phyloP scores from a whole-genome alignment of 2,888 invertebrate genomes.

The Lithophane leautieri region DNA sequence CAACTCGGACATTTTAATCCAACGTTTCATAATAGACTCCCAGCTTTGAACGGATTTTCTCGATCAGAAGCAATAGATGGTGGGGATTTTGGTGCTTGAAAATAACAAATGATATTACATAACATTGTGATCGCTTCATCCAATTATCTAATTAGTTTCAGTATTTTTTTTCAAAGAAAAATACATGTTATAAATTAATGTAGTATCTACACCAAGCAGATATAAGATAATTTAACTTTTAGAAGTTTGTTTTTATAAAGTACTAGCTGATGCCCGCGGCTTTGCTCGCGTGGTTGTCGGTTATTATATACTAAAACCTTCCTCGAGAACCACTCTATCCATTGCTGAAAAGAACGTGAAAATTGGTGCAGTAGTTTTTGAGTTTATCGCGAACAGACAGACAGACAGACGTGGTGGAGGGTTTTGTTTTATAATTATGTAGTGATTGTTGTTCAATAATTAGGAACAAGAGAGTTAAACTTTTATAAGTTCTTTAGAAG shows the following conservation, averaged over 20 bases:
- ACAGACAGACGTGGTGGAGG: too few species aligned
- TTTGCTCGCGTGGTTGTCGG: too few species aligned
- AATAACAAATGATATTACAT: conserved; percentile 15
- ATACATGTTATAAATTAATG: conserved; percentile 16
- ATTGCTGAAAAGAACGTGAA: too few species aligned
- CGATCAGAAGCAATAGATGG: conserved; percentile 24
- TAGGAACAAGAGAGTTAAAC: not conserved
- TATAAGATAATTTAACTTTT: not conserved
- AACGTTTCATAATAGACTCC: conserved; percentile 18
- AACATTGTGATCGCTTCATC: conserved; percentile 41
- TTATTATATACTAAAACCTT: too few species aligned
- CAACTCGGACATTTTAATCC: conserved; percentile 28
- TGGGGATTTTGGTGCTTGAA: conserved; percentile 15
- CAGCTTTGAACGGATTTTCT: conserved; percentile 25
- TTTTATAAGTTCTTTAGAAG: not conserved
- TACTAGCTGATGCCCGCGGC: too few species aligned
- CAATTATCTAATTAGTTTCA: conserved; percentile 26
- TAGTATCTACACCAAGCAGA: not conserved
- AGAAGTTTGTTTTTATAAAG: not conserved
- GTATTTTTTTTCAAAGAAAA: not conserved
- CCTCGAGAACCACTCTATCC: too few species aligned
- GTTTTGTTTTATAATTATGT: too few species aligned
- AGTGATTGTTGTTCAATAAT: too few species aligned
- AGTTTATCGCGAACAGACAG: too few species aligned
- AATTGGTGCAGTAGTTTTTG: too few species aligned